These are phyloP conservation scores for Triplophysa siluroides DNA, from an alignment of 2,113 vertebrate species.

Conservation along the genomic window DNA sequence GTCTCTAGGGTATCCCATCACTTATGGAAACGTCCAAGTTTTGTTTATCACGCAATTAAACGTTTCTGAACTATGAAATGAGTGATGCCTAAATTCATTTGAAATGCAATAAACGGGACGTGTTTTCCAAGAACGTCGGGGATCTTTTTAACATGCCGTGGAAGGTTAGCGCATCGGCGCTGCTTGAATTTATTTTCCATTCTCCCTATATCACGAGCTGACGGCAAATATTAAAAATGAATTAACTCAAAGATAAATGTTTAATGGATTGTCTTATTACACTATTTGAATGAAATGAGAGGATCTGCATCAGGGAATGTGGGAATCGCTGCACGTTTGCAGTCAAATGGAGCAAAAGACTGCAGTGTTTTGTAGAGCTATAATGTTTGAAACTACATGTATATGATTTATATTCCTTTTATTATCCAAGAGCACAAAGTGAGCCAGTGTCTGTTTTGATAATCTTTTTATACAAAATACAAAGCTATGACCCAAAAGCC, in stretches of 20 bases:
- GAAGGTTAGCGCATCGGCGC: slow-evolving; percentile 27
- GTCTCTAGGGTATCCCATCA: not conserved
- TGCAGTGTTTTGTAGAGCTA: not conserved
- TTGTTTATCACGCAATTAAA: slow-evolving; percentile 35
- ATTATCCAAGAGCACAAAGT: not conserved
- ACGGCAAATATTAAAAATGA: slow-evolving; percentile 45
- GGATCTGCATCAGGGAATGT: not conserved
- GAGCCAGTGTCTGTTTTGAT: too few relatives aligned
- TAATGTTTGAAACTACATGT: not conserved
- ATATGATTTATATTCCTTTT: not conserved
- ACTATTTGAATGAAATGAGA: slow-evolving; percentile 40
- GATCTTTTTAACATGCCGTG: slow-evolving; percentile 33
- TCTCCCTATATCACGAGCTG: slow-evolving; percentile 28
- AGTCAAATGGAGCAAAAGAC: slow-evolving; percentile 18
- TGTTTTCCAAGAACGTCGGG: slow-evolving; percentile 31
- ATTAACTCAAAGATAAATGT: slow-evolving; percentile 49
- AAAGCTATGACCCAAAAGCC: too few relatives aligned
- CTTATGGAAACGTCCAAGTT: slow-evolving; percentile 6
- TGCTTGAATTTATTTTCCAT: slow-evolving; percentile 4
- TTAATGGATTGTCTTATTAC: slow-evolving; percentile 48
- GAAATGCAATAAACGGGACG: slow-evolving; percentile 36
- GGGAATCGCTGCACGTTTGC: slow-evolving; percentile 9
- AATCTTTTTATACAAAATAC: too few relatives aligned
- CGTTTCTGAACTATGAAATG: slow-evolving; percentile 21
- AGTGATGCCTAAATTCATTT: slow-evolving; percentile 17